Conservation (phyloP, 2,113 vertebrate genomes). For the Hipposideros armiger region DNA sequence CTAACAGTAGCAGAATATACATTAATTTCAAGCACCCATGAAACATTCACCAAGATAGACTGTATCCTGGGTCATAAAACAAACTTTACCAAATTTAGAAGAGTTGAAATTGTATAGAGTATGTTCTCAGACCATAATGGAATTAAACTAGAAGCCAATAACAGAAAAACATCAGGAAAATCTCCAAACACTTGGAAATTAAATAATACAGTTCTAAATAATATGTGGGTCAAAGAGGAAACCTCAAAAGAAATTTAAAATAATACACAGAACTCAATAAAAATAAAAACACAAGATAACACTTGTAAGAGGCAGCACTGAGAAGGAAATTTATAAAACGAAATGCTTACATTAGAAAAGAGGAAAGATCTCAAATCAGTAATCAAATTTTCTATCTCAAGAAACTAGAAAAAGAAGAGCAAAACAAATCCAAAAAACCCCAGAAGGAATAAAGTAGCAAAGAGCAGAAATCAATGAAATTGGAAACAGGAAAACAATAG, state of each 20-base stretch:
- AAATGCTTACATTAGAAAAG: not conserved
- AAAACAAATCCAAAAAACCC: conserved; percentile 32
- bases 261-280: not conserved
- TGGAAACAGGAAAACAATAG: not conserved
- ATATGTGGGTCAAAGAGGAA: not conserved
- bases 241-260: not conserved
- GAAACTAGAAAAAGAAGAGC: conserved; percentile 35
- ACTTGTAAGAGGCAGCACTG: not conserved
- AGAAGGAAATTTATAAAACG: not conserved
- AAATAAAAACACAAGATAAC: not conserved
- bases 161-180: conserved; percentile 10
- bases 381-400: not conserved
- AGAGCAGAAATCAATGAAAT: not conserved
- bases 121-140: not conserved
- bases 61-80: not conserved
- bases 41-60: not conserved
- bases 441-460: not conserved
- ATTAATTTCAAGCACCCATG: not conserved
- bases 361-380: not conserved
- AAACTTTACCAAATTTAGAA: conserved; percentile 11
- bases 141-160: conserved; percentile 16
- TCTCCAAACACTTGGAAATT: conserved; percentile 7
- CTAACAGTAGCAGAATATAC: not conserved
- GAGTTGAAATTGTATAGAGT: not conserved
- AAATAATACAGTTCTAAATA: not conserved